Base-by-base conservation (phyloP, 2,113 vertebrate species). In the Fulica atra region DNA sequence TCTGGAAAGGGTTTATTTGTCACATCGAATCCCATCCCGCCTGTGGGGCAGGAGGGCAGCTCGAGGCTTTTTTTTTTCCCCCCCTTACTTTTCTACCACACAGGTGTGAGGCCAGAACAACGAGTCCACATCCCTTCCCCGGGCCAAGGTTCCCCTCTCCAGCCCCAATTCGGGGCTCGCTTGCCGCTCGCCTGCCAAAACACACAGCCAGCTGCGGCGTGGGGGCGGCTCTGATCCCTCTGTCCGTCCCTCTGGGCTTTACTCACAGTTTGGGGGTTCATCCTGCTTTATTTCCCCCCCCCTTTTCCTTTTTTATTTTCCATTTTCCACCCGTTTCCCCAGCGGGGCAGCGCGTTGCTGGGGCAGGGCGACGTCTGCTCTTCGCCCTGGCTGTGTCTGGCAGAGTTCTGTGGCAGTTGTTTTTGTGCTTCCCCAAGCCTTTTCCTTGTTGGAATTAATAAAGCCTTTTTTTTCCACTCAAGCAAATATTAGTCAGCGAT, bases 361-460 rank as follows among this genome's bases (percentile, higher is more conserved):
- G 44, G 42, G 8, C 38, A 33, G 76, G 57, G 56, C 4, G 2
- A 20, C 15, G 83, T 15, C 35, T 1, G 23, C 53, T 63, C 46
- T 50, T 18, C 57, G 48, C 2, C 3, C n/a, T 44, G 50, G 36
- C n/a, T 0, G 1, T 1, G 0, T 48, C 42, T 28, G 88, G 64
- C 66, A 70, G 56, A 96, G 71, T 93, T 93, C 40, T 26, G 24
- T 35, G 44, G 68, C 2, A 3, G 17, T 48, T 46, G 44, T 6
- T 15, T 21, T 81, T 84, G 70, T 42, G 33, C 72, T 92, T 91
- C 66, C 66, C 35, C 2, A 3, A 90, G 59, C 35, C 40, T 35
- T 93, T 88, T 76, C 60, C 11, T 4, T 29, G 18, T 56, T 21
- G 42, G 33, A 66, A 65, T 71, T 78, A 74, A 61, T 68, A 3